Percentiles rank a stretch among this genome's conserved stretches.
phyloP scores from a whole-genome alignment of 2,888 invertebrate species.

The Trachelus iudaicus region DNA sequence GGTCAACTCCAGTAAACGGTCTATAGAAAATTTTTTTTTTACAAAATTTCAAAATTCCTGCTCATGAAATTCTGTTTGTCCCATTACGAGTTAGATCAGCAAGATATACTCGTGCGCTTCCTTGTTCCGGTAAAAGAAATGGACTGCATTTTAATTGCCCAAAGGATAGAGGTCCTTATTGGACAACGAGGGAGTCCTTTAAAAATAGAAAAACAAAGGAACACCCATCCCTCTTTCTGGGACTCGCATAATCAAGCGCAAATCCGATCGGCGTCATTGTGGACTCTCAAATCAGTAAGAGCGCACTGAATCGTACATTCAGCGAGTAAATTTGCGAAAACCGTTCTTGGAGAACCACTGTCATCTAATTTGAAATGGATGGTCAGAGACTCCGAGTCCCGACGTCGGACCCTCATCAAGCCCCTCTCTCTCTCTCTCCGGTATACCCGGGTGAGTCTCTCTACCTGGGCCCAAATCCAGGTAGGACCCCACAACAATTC shows the following conservation, averaged over 20 bases:
- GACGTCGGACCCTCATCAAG: conserved; percentile 55
- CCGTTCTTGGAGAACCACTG: conserved; percentile 19
- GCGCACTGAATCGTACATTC: neutral
- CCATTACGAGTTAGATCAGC: neutral
- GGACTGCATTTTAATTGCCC: neutral
- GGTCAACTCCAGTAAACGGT: neutral
- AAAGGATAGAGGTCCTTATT: neutral
- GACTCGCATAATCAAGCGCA: neutral
- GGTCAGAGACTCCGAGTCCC: conserved; percentile 16
- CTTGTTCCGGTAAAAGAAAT: neutral
- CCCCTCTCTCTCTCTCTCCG: conserved; percentile 10
- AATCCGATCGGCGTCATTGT: neutral
- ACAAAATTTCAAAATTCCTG: neutral
- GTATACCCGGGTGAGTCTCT: conserved; percentile 18
- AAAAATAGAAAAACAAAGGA: neutral
- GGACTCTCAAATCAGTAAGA: neutral
- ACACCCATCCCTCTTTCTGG: neutral
- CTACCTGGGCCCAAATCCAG: conserved; percentile 40
- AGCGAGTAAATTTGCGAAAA: neutral
- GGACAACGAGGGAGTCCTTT: neutral
- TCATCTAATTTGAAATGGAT: conserved; percentile 19
- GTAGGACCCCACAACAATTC: neutral
- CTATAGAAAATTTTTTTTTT: neutral
- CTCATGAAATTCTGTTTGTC: neutral
- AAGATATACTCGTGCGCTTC: neutral